A percentile compares a stretch with the other conserved stretches of the same genome.
Evolutionary conservation across 2,888 invertebrate species (phyloP).

Genomic region (Erebia ligea): DNA sequence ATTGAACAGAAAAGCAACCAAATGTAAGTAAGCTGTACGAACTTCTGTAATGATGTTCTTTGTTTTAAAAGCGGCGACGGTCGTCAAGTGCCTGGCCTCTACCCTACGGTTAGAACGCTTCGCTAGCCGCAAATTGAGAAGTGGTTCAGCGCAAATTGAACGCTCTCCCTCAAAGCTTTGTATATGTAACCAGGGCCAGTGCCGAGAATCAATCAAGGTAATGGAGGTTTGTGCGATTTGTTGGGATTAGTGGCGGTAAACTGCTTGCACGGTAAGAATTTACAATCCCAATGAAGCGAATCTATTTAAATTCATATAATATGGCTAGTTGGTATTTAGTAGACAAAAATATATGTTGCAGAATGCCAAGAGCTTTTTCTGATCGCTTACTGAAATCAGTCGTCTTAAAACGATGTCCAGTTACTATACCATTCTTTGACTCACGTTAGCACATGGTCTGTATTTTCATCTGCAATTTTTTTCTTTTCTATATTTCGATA

Average conservation of each 20-base stretch:
- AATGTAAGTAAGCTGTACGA: no score
- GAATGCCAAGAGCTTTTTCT: neutral
- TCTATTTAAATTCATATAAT: constrained; percentile 30
- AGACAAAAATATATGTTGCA: neutral
- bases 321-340: no score
- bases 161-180: constrained; percentile 64
- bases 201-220: constrained; percentile 78
- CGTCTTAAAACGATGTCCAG: no score
- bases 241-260: constrained; percentile 69
- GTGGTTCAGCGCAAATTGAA: constrained; percentile 41
- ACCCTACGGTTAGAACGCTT: constrained; percentile 48
- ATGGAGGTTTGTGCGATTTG: constrained; percentile 75
- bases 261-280: constrained; percentile 56
- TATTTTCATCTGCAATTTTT: no score
- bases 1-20: no score
- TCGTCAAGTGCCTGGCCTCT: constrained; percentile 33
- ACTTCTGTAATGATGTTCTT: neutral
- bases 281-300: constrained; percentile 54
- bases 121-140: constrained; percentile 67
- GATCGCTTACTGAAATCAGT: no score
- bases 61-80: constrained; percentile 10
- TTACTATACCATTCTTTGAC: no score
- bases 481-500: no score
- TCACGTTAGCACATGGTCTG: no score
- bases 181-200: constrained; percentile 72